Percentiles rank a stretch among this genome's conserved stretches.
phyloP scores from a whole-genome alignment of 1,140 invertebrate genomes.

The Pachyrhynchus sulphureomaculatus region DNA sequence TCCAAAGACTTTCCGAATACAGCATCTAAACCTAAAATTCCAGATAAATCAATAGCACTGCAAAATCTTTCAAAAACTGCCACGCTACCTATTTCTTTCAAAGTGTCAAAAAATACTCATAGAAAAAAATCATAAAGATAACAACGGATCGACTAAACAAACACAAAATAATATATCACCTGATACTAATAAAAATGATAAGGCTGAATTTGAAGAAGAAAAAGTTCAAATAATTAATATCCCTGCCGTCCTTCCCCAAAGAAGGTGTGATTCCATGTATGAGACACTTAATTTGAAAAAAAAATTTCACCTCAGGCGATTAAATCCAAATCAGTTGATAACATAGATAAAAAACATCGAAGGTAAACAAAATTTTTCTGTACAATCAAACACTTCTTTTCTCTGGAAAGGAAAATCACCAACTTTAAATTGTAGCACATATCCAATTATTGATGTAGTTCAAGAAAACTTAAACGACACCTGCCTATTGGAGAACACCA shows the following conservation, averaged over 20 bases:
- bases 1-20: neutral
- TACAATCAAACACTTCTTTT: constrained; percentile 39
- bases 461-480: neutral
- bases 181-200: neutral
- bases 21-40: neutral
- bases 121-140: too few species aligned
- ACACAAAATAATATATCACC: neutral
- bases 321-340: constrained; percentile 22
- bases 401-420: constrained; percentile 37
- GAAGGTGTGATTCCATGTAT: constrained; percentile 42
- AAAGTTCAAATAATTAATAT: constrained; percentile 38
- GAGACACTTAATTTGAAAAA: constrained; percentile 38
- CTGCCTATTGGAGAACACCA: neutral
- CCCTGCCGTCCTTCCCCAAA: constrained; percentile 31
- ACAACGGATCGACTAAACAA: too few species aligned
- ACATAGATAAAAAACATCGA: constrained; percentile 8
- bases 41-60: constrained; percentile 32
- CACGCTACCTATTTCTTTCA: constrained; percentile 7
- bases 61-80: constrained; percentile 35
- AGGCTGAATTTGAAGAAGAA: constrained; percentile 30
- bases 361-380: neutral
- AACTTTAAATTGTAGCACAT: constrained; percentile 1
- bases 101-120: neutral
- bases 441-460: neutral
- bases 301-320: constrained; percentile 21